Percentiles rank a stretch among this genome's conserved stretches.
phyloP scores from a whole-genome alignment of 1,140 invertebrate genomes.

The Platyscapa corneri region DNA sequence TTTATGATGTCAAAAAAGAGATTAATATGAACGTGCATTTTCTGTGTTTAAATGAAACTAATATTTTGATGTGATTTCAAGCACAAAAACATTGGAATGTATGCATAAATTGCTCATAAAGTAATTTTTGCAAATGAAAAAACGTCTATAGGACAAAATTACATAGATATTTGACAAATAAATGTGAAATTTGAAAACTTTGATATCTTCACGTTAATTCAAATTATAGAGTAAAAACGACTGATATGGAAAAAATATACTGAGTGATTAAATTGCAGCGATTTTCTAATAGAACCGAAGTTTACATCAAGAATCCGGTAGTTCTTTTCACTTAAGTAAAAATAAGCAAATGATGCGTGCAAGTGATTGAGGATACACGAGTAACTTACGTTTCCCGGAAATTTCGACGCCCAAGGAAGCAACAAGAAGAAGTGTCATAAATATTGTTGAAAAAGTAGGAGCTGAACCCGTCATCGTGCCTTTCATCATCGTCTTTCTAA shows the following conservation, averaged over 20 bases:
- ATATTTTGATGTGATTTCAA: conserved; percentile 5
- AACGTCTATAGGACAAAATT: no score
- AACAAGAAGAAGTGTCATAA: conserved; percentile 19
- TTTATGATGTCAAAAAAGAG: neutral
- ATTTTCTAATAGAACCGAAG: neutral
- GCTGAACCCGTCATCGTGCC: neutral
- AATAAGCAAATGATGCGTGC: neutral
- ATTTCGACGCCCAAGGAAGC: conserved; percentile 28
- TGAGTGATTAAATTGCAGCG: neutral
- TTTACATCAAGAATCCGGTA: neutral
- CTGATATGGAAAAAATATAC: neutral
- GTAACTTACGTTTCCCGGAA: conserved; percentile 48
- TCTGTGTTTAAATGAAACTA: neutral
- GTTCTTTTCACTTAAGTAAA: neutral
- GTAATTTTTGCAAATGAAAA: neutral
- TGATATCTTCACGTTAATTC: no score
- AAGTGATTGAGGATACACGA: neutral
- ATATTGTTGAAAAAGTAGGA: neutral
- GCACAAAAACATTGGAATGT: neutral
- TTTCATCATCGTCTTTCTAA: neutral
- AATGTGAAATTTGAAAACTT: no score
- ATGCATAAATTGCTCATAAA: neutral
- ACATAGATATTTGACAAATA: no score
- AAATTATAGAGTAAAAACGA: neutral
- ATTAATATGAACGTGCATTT: neutral